These are phyloP conservation scores for Ypsolopha scabrella DNA, from an alignment of 2,888 invertebrate species.

Conservation along the genomic window DNA sequence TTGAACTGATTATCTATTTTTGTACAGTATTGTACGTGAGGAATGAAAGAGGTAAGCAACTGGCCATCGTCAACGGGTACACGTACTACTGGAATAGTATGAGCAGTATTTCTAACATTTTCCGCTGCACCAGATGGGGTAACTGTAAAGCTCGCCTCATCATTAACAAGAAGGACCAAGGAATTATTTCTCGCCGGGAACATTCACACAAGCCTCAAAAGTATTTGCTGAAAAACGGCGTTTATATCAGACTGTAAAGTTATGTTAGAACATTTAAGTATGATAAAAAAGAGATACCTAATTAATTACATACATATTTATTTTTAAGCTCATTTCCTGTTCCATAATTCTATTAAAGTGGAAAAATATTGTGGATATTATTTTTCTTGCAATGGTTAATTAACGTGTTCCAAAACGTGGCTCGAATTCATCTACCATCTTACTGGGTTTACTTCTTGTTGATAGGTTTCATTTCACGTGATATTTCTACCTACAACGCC, in stretches of 20 bases:
- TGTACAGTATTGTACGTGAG: conserved; percentile 1
- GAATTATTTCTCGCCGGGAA: conserved; percentile 7
- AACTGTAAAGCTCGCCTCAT: conserved; percentile 13
- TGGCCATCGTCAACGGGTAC: conserved; percentile 26
- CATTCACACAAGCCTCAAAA: conserved; percentile 7
- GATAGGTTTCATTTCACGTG: too few species aligned
- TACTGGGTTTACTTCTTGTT: conserved; percentile 1
- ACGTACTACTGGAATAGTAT: conserved; percentile 19
- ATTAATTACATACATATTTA: too few species aligned
- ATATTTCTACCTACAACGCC: too few species aligned
- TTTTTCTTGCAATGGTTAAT: too few species aligned
- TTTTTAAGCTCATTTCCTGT: too few species aligned
- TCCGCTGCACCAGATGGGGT: conserved; percentile 18
- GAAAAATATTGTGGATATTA: too few species aligned
- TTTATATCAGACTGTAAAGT: conserved; percentile 7
- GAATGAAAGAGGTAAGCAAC: conserved; percentile 23
- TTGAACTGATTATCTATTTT: too few species aligned
- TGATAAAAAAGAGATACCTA: too few species aligned
- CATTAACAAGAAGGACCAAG: conserved; percentile 10
- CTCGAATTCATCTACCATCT: too few species aligned
- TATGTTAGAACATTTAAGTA: too few species aligned
- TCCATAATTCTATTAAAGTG: too few species aligned
- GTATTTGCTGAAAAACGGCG: conserved; percentile 10
- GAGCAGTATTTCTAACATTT: conserved; percentile 8
- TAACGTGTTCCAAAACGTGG: too few species aligned